A percentile compares a stretch with the other conserved stretches of the same genome.
These are phyloP conservation scores for Augochlora pura DNA, from an alignment of 1,140 invertebrate species.

Conservation along the genomic window DNA sequence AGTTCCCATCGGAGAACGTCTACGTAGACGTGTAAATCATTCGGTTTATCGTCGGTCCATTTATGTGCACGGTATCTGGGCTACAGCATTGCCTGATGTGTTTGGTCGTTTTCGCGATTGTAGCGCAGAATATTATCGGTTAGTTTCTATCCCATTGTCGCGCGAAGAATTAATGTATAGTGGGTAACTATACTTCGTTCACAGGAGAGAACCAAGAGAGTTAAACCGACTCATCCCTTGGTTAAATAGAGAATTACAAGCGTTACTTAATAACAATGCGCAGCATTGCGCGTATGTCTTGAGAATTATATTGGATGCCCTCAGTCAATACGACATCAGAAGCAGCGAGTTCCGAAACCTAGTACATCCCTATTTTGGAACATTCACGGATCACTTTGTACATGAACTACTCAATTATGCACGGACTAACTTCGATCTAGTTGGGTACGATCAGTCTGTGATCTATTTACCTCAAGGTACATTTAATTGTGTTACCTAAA, in stretches of 20 bases:
- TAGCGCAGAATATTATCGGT: slow-evolving; percentile 88
- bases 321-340: slow-evolving; percentile 86
- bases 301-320: slow-evolving; percentile 85
- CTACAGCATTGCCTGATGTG: slow-evolving; percentile 83
- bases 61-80: slow-evolving; percentile 90
- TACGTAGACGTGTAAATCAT: slow-evolving; percentile 65
- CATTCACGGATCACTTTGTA: slow-evolving; percentile 89
- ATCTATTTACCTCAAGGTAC: slow-evolving; percentile 70
- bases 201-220: slow-evolving; percentile 88
- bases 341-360: slow-evolving; percentile 86
- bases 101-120: slow-evolving; percentile 86
- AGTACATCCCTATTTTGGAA: slow-evolving; percentile 82
- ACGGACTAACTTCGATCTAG: slow-evolving; percentile 90
- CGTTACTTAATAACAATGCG: slow-evolving; percentile 83
- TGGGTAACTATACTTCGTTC: slow-evolving; percentile 65
- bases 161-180: neutral
- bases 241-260: slow-evolving; percentile 92
- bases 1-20: slow-evolving; percentile 62
- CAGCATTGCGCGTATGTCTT: slow-evolving; percentile 85
- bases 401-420: slow-evolving; percentile 95
- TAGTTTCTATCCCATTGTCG: slow-evolving; percentile 26
- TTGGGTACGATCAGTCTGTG: slow-evolving; percentile 85
- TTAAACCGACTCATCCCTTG: slow-evolving; percentile 91
- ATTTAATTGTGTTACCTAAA: neutral
- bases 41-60: slow-evolving; percentile 84